Evolutionary conservation across 2,797 vertebrate species (phyloP), one percentile per base, ranked within the genome.

Genomic region (Cuniculus paca): DNA sequence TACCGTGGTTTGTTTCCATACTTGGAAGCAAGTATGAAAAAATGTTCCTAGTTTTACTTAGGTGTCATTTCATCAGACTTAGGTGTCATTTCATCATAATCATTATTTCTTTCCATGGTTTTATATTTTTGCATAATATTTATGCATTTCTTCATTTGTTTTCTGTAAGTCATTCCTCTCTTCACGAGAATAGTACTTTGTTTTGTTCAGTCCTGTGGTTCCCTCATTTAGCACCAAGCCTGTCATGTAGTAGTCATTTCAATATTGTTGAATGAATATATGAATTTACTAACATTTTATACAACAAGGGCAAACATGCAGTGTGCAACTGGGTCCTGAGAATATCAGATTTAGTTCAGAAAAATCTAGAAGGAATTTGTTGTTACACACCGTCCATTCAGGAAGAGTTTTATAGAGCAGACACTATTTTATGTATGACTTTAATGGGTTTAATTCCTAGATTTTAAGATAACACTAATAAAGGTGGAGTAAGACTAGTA

Each of bases 211-310:
- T 42, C 6, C 7, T 26, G 11, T 20, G 45, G 60, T 31, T 36
- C 70, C 61, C 75, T 39, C 58, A 28, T 74, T 78, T 60, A 48
- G 90, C 90, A 89, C 72, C 79, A 84, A 95, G 86, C 5, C 56
- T 60, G 31, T 50, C 48, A 65, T 65, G 50, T 39, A 75, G 58
- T 22, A 81, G 79, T 88, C 61, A 82, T 9, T 81, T 42, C 36
- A 63, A 70, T 45, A 52, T 36, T 70, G 39, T 39, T 60, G 31
- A 91, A 58, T n/a, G 24, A 50, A n/a, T 45, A 56, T 72, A 70
- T 92, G 28, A 96, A 92, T 95, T 90, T 90, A 78, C 88, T 96
- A 93, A 92, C 61, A 82, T 85, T 93, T 91, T 94, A 78, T 6
- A 82, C n/a, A 93, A 78, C 65, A 80, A 93, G 36, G 60, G n/a